These are phyloP conservation scores for Chaetops frenatus DNA, from an alignment of 2,113 vertebrate genomes.

Conservation along the genomic window DNA sequence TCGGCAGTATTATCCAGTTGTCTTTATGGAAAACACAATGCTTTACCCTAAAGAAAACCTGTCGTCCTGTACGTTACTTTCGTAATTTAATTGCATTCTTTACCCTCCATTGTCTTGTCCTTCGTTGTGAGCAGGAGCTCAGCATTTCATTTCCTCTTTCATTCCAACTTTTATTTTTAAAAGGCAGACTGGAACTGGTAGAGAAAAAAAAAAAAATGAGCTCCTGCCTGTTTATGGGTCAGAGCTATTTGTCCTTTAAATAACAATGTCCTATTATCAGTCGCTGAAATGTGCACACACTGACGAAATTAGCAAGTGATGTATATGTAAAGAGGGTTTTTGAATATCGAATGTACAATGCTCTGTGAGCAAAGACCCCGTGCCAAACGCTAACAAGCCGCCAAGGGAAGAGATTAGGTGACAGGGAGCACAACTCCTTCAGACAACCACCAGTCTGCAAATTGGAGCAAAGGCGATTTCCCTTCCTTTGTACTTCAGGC, in stretches of 20 bases:
- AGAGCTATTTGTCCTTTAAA: conserved; percentile 77
- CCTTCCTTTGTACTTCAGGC: conserved; percentile 54
- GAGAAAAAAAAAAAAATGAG: neutral
- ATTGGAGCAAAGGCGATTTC: conserved; percentile 66
- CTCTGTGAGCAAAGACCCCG: conserved; percentile 65
- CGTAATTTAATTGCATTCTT: conserved; percentile 18
- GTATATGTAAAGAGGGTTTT: conserved; percentile 81
- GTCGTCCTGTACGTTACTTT: conserved; percentile 2
- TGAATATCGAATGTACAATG: conserved; percentile 90
- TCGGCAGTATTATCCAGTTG: conserved; percentile 15
- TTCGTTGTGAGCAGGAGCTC: conserved; percentile 2
- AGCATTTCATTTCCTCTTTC: neutral
- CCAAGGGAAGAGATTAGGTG: conserved; percentile 91
- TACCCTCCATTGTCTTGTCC: neutral
- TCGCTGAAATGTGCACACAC: conserved; percentile 76
- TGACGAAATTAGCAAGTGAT: conserved; percentile 86
- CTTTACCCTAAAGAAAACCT: conserved; percentile 12
- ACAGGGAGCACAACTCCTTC: conserved; percentile 64
- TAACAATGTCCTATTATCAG: conserved; percentile 65
- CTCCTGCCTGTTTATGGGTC: conserved; percentile 41
- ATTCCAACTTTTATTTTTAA: conserved; percentile 22
- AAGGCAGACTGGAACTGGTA: neutral
- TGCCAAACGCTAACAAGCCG: conserved; percentile 93
- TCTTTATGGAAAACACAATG: conserved; percentile 3
- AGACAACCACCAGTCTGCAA: conserved; percentile 75